Conservation (phyloP, 2,888 invertebrate genomes). For the Philopedon plagiatum region DNA sequence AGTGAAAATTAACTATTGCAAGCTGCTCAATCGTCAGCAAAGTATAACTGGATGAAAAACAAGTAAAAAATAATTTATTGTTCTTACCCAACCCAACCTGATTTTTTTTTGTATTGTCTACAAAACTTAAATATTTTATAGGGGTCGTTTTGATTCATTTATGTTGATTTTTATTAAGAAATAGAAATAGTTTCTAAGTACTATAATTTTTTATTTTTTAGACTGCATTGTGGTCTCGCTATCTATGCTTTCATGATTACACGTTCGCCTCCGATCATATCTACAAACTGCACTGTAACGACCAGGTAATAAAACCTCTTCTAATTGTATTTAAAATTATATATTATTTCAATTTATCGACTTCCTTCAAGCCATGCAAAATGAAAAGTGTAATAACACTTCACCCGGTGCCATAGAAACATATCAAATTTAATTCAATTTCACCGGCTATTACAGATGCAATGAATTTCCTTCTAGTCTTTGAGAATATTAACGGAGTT, state of each 20-base stretch:
- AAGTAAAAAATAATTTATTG: too few species aligned
- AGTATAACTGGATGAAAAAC: too few species aligned
- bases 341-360: conserved; percentile 15
- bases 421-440: conserved; percentile 24
- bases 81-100: too few species aligned
- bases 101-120: too few species aligned
- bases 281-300: not conserved
- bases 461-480: conserved; percentile 4
- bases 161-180: too few species aligned
- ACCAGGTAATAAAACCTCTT: not conserved
- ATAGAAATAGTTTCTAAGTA: too few species aligned
- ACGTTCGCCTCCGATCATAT: not conserved
- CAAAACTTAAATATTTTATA: too few species aligned
- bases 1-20: too few species aligned
- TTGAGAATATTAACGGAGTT: not conserved
- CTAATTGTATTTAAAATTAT: conserved; percentile 19
- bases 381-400: conserved; percentile 31
- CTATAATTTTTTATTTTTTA: too few species aligned
- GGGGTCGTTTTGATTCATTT: too few species aligned
- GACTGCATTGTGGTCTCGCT: too few species aligned
- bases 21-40: too few species aligned
- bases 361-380: conserved; percentile 16
- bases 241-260: not conserved
- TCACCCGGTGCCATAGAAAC: not conserved
- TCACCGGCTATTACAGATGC: not conserved